These are phyloP conservation scores for Latheticus oryzae DNA, from an alignment of 2,888 invertebrate species.

Conservation along the genomic window DNA sequence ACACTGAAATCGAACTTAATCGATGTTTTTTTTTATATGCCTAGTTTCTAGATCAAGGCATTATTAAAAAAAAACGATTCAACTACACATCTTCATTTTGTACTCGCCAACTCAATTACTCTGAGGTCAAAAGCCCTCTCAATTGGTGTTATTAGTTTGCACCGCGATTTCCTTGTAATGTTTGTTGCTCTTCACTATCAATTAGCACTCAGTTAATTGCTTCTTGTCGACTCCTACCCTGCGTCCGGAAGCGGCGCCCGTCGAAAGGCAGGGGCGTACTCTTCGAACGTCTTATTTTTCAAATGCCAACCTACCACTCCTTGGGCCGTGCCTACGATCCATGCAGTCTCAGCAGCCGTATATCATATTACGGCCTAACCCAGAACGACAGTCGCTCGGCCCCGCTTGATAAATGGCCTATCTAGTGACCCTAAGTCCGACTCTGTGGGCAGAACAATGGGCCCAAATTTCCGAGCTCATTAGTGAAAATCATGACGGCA, in stretches of 20 bases:
- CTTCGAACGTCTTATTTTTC: constrained; percentile 50
- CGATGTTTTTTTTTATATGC: constrained; percentile 15
- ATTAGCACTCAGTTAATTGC: too few relatives aligned
- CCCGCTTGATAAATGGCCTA: constrained; percentile 52
- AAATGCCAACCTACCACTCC: constrained; percentile 54
- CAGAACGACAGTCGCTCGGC: constrained; percentile 54
- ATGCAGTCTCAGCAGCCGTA: constrained; percentile 48
- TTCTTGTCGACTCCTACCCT: too few relatives aligned
- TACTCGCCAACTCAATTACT: too few relatives aligned
- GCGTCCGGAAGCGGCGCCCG: too few relatives aligned
- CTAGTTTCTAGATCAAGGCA: too few relatives aligned
- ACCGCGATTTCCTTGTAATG: too few relatives aligned
- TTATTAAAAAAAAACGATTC: too few relatives aligned
- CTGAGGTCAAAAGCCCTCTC: too few relatives aligned
- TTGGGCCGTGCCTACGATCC: constrained; percentile 44
- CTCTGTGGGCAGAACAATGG: constrained; percentile 49
- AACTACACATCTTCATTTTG: too few relatives aligned
- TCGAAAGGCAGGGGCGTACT: constrained; percentile 30
- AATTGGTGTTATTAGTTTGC: too few relatives aligned
- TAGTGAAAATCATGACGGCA: constrained; percentile 40
- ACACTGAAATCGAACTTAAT: constrained; percentile 15
- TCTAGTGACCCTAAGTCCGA: constrained; percentile 41
- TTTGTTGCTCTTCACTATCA: too few relatives aligned
- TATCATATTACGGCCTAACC: constrained; percentile 57
- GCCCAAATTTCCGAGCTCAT: constrained; percentile 44